phyloP scores from a whole-genome alignment of 2,888 invertebrate species.

The Cordilura impudica region DNA sequence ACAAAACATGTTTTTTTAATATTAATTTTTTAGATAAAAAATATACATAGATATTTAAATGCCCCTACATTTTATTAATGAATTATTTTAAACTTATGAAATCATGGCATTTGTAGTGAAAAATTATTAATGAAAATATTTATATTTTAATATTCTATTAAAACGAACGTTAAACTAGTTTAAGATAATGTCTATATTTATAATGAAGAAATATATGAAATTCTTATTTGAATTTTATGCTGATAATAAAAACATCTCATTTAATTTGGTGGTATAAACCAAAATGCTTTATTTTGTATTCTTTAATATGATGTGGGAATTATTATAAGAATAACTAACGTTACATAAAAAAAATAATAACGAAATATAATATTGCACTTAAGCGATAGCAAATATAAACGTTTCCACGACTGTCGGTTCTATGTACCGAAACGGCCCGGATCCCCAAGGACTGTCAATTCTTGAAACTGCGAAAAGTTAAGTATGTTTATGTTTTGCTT shows the following conservation, averaged over 20 bases:
- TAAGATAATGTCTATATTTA: neutral
- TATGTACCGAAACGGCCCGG: too few relatives aligned
- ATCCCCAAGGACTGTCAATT: too few relatives aligned
- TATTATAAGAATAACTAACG: too few relatives aligned
- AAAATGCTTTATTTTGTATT: too few relatives aligned
- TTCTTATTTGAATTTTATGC: conserved; percentile 37
- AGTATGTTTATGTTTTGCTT: too few relatives aligned
- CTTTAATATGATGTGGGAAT: neutral
- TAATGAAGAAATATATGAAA: conserved; percentile 6
- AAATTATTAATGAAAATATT: neutral
- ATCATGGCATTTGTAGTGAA: conserved; percentile 1
- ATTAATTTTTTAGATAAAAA: too few relatives aligned
- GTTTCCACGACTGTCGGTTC: too few relatives aligned
- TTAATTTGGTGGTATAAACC: conserved; percentile 9
- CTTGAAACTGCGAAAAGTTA: too few relatives aligned
- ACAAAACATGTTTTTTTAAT: too few relatives aligned
- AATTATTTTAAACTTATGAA: neutral
- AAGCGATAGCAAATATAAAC: too few relatives aligned
- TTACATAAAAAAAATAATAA: too few relatives aligned
- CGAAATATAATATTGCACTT: too few relatives aligned
- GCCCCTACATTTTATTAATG: neutral
- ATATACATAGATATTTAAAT: neutral
- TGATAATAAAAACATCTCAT: conserved; percentile 32
- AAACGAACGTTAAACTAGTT: conserved; percentile 16
- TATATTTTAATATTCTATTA: neutral